Conservation (phyloP, 1,140 invertebrate species). For the Phocides pigmalion region DNA sequence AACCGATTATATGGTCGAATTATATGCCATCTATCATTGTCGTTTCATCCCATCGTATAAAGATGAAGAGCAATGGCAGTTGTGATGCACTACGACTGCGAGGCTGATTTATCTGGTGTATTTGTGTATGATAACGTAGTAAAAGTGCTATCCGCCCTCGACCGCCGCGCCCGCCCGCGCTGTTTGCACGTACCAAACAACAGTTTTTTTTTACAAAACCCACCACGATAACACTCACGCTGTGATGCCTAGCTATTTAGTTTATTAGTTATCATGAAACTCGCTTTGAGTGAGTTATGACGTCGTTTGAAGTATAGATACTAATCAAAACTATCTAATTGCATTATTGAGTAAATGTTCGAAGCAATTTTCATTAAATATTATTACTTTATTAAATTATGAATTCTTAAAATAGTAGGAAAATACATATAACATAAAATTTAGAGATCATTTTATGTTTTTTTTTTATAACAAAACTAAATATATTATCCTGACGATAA, state of each 20-base stretch:
- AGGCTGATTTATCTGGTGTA: constrained; percentile 63
- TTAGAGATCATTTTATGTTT: no score
- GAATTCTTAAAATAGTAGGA: no score
- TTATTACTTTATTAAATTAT: no score
- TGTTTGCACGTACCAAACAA: constrained; percentile 62
- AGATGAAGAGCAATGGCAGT: constrained; percentile 37
- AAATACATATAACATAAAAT: no score
- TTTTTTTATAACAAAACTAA: no score
- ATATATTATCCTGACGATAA: no score
- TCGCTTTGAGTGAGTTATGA: constrained; percentile 12
- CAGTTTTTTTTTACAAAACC: constrained; percentile 52
- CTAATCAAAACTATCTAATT: no score
- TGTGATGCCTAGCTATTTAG: constrained; percentile 37
- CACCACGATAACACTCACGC: constrained; percentile 51
- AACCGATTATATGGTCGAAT: no score
- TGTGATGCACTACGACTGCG: constrained; percentile 35
- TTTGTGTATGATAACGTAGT: constrained; percentile 70
- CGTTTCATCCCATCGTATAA: background rate
- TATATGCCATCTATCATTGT: background rate
- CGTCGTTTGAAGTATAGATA: background rate
- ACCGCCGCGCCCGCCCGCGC: constrained; percentile 65
- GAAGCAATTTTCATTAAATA: no score
- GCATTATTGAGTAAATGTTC: no score
- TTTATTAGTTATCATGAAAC: constrained; percentile 40
- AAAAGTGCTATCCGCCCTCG: constrained; percentile 63